Conservation (phyloP, 1,140 invertebrate genomes). For the Nasonia longicornis region DNA sequence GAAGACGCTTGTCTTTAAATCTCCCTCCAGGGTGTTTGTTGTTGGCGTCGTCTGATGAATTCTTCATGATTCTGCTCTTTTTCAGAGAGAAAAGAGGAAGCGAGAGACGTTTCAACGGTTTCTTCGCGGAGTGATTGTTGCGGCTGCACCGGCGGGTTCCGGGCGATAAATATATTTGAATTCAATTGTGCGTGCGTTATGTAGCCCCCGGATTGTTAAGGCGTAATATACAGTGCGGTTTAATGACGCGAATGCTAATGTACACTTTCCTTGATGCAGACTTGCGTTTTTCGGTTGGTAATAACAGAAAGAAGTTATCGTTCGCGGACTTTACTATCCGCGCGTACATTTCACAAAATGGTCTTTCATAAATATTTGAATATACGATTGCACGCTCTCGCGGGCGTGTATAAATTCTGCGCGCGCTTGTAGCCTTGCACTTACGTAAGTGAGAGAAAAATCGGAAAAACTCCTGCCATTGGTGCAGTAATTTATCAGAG, state of each 20-base stretch:
- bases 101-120: background rate
- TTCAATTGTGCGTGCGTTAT: background rate
- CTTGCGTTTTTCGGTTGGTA: background rate
- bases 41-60: constrained; percentile 21
- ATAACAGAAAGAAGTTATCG: too few relatives aligned
- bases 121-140: background rate
- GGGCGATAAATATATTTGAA: background rate
- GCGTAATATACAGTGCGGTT: background rate
- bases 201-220: too few relatives aligned
- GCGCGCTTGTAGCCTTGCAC: background rate
- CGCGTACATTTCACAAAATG: too few relatives aligned
- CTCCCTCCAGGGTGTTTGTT: background rate
- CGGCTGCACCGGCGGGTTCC: too few relatives aligned
- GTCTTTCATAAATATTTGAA: too few relatives aligned
- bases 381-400: too few relatives aligned
- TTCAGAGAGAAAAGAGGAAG: background rate
- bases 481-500: background rate
- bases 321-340: too few relatives aligned
- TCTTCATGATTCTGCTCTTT: constrained; percentile 20
- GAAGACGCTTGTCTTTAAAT: constrained; percentile 9
- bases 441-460: background rate
- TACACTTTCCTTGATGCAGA: background rate
- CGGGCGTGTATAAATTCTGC: background rate
- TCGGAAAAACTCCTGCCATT: background rate
- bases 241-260: background rate